Base-by-base conservation (phyloP, 1,140 invertebrate species). In the Gerris buenoi region DNA sequence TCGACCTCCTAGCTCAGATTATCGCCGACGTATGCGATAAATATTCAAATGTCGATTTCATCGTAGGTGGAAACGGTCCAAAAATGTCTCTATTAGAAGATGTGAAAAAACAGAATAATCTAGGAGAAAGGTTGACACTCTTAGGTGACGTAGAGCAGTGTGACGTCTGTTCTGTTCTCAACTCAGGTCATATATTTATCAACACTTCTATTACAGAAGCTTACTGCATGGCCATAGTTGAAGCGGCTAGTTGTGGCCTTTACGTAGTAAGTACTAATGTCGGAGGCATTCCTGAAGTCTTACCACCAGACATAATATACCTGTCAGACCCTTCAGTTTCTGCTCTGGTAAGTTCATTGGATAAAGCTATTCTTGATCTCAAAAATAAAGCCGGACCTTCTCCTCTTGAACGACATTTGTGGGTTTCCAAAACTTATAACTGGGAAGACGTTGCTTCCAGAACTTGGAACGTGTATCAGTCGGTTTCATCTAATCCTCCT, bases 161-260 rank as follows among this genome's bases (percentile, higher is more conserved):
- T 1, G 79, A 91, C 79, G 84, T 88, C 1, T 84, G 83, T 67
- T 80, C 89, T 77, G 86, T 94, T 33, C 77, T 97, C 25, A 86
- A 90, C 25, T 65, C 26, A 77, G 95, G 95, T 18, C 87, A 99
- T 79, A 94, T 99, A 71, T 96, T 98, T 81, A 81, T 99, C 18
- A 99, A 99, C 77, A 97, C 95, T 27, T 98, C 96, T 23, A 78
- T 99, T 15, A 99, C 97, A 0, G 97, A 99, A 78, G 97, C 97
- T 10, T 99, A 98, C 79, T 99, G 97, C 77, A 98, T 98, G 86
- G 93, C 95, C 46, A 98, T 99, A 71, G 93, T 99, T 26, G 97
- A 99, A 81, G 97, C 96, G 29, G 95, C 93, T n/a, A 88, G 90
- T 63, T 98, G 96, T 82, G 97, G 91, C 86, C 80, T 99, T 18